Conservation (phyloP, 2,888 invertebrate species). For the Bombyx huttoni region DNA sequence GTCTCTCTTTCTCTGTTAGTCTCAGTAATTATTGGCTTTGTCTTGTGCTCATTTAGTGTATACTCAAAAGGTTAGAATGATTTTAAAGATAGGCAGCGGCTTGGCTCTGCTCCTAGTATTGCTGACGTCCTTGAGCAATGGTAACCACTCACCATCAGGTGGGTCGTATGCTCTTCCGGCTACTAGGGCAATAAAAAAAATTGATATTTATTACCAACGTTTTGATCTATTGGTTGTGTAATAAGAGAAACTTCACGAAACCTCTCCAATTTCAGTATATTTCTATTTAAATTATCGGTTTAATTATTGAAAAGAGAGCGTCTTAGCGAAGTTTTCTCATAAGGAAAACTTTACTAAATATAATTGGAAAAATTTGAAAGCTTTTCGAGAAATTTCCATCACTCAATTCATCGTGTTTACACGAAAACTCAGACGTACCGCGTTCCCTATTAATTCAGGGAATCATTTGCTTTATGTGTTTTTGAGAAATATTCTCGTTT, state of each 20-base stretch:
- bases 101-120: no score
- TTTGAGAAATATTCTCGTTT: neutral
- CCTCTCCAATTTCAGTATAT: no score
- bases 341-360: neutral
- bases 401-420: neutral
- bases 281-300: no score
- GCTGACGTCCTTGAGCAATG: no score
- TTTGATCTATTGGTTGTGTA: no score
- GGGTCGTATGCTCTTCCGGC: no score
- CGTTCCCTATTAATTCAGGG: slow-evolving; percentile 1
- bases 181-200: no score
- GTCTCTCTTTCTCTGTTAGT: neutral
- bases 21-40: neutral
- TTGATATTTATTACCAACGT: no score
- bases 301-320: neutral
- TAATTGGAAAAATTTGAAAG: neutral
- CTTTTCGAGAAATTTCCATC: neutral
- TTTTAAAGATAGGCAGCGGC: no score
- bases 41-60: neutral
- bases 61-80: neutral
- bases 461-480: neutral
- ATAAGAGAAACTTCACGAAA: no score
- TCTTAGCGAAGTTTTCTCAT: neutral
- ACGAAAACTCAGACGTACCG: neutral
- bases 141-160: no score